Evolutionary conservation across 2,888 invertebrate species (phyloP).

Genomic region (Trissoscelio sp.): DNA sequence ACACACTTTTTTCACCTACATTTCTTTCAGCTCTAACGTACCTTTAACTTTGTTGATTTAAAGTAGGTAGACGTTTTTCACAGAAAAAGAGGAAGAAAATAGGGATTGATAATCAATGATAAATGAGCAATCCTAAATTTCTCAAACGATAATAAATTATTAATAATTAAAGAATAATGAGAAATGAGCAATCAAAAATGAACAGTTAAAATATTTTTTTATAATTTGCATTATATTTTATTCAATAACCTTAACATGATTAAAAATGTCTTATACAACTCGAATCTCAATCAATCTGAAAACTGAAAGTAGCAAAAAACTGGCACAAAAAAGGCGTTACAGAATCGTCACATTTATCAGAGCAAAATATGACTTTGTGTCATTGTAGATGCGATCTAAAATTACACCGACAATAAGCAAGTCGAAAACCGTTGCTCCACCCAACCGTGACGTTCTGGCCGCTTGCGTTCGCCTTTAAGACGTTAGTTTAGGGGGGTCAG

Average conservation of each 20-base stretch:
- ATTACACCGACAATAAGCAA: constrained; percentile 39
- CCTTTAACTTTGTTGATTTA: constrained; percentile 27
- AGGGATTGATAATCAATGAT: too few relatives aligned
- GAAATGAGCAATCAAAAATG: too few relatives aligned
- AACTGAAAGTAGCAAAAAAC: too few relatives aligned
- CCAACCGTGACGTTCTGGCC: constrained; percentile 68
- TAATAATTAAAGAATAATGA: too few relatives aligned
- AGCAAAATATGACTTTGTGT: constrained; percentile 46
- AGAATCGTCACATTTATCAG: constrained; percentile 41
- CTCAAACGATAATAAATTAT: too few relatives aligned
- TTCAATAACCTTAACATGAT: too few relatives aligned
- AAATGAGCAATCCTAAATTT: too few relatives aligned
- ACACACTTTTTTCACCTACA: constrained; percentile 21
- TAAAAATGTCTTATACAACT: too few relatives aligned
- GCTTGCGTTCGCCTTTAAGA: constrained; percentile 74
- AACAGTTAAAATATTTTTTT: too few relatives aligned
- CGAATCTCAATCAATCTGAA: too few relatives aligned
- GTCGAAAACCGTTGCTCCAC: constrained; percentile 74
- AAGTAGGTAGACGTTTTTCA: background rate
- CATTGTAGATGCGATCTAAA: constrained; percentile 31
- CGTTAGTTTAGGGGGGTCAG: constrained; percentile 74
- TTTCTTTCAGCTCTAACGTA: constrained; percentile 8
- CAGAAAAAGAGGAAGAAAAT: too few relatives aligned
- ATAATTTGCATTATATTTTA: too few relatives aligned
- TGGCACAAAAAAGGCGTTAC: background rate